phyloP scores from a whole-genome alignment of 2,113 vertebrate species.

The Coregonus clupeaformis region DNA sequence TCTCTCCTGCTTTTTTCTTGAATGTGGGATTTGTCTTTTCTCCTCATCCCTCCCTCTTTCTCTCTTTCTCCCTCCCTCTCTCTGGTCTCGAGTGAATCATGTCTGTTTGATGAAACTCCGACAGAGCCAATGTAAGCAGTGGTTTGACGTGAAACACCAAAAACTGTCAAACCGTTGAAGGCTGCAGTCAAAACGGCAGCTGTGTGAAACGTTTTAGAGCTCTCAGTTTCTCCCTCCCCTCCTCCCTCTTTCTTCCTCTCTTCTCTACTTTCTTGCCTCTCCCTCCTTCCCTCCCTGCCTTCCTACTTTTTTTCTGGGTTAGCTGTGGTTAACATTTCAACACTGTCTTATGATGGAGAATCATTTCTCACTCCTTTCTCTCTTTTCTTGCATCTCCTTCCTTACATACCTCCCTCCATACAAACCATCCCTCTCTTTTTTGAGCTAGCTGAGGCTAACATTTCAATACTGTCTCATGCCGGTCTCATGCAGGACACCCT shows the following conservation, averaged over 20 bases:
- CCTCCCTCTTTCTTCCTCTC: neutral
- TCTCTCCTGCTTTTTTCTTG: conserved; percentile 1
- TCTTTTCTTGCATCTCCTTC: neutral
- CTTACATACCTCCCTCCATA: neutral
- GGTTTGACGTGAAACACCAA: conserved; percentile 59
- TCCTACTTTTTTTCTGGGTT: neutral
- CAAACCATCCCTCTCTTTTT: neutral
- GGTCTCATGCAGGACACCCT: conserved; percentile 16
- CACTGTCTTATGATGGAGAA: neutral
- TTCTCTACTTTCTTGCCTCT: neutral
- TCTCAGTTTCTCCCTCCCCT: conserved; percentile 26
- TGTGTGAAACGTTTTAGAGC: conserved; percentile 44
- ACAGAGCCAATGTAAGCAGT: conserved; percentile 61
- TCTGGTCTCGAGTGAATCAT: conserved; percentile 59
- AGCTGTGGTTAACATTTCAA: neutral
- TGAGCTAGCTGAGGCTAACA: conserved; percentile 13
- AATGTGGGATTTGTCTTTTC: conserved; percentile 31
- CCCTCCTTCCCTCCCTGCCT: neutral
- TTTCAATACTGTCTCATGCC: neutral
- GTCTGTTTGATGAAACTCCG: conserved; percentile 63
- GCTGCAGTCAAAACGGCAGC: conserved; percentile 59
- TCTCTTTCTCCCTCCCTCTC: conserved; percentile 14
- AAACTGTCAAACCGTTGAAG: conserved; percentile 64
- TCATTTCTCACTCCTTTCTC: neutral
- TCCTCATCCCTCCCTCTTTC: neutral